Conservation (phyloP, 1,140 invertebrate species). For the Tetramorium parvispinum region DNA sequence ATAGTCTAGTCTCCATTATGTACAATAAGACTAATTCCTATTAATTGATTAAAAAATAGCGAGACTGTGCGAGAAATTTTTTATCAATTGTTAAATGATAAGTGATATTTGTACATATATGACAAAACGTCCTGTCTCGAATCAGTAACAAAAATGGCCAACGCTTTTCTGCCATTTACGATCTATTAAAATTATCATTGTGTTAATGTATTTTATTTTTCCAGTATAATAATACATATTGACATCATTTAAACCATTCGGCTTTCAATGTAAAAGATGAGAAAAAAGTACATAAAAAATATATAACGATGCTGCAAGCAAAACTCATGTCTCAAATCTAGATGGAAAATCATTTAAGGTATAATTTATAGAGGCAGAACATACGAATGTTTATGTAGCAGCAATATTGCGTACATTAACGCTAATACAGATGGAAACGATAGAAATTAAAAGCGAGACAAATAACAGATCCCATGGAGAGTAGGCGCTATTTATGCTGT, state of each 20-base stretch:
- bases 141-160: neutral
- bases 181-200: conserved; percentile 15
- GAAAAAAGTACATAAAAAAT: neutral
- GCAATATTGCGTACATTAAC: conserved; percentile 41
- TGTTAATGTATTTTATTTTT: conserved; percentile 15
- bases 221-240: conserved; percentile 12
- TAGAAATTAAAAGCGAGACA: conserved; percentile 23
- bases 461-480: conserved; percentile 45
- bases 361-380: conserved; percentile 27
- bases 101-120: conserved; percentile 17
- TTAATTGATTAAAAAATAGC: conserved; percentile 49
- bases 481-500: conserved; percentile 74
- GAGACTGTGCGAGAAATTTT: conserved; percentile 57
- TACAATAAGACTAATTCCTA: conserved; percentile 72
- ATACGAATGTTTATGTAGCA: conserved; percentile 37
- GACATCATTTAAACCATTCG: conserved; percentile 45
- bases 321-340: conserved; percentile 3
- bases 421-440: conserved; percentile 21
- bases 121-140: neutral
- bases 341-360: neutral
- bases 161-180: neutral
- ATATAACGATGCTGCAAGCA: neutral
- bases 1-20: conserved; percentile 73
- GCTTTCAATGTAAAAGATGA: conserved; percentile 1
- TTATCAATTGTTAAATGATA: conserved; percentile 70